These are phyloP conservation scores for Bombus confusus DNA, from an alignment of 1,140 invertebrate species.

Conservation along the genomic window DNA sequence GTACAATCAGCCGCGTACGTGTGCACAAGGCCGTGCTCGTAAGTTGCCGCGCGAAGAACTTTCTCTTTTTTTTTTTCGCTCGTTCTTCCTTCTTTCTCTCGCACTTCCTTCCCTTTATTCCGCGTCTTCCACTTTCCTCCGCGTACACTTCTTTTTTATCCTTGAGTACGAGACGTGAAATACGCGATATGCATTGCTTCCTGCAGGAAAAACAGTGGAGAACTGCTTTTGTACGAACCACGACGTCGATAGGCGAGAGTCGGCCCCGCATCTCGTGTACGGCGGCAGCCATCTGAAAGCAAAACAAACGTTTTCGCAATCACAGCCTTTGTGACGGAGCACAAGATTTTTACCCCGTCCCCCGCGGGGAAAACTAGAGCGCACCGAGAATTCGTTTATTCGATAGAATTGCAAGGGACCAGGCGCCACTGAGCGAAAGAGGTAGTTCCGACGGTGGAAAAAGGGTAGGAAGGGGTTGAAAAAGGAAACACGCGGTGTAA, in stretches of 20 bases:
- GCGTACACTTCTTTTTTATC: neutral
- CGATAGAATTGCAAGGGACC: slow-evolving; percentile 48
- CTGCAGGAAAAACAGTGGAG: slow-evolving; percentile 22
- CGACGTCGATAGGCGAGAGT: slow-evolving; percentile 17
- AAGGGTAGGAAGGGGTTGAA: neutral
- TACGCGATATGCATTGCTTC: slow-evolving; percentile 35
- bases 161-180: slow-evolving; percentile 30
- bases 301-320: slow-evolving; percentile 72
- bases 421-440: too few species aligned
- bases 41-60: slow-evolving; percentile 5
- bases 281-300: slow-evolving; percentile 60
- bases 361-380: slow-evolving; percentile 29
- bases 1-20: slow-evolving; percentile 29
- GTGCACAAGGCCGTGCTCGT: slow-evolving; percentile 1
- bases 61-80: slow-evolving; percentile 25
- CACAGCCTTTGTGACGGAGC: slow-evolving; percentile 65
- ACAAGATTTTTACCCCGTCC: neutral
- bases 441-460: too few species aligned
- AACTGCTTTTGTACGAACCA: slow-evolving; percentile 46
- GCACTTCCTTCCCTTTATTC: slow-evolving; percentile 19
- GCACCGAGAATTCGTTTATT: slow-evolving; percentile 51
- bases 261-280: slow-evolving; percentile 28
- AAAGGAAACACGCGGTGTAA: neutral
- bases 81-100: slow-evolving; percentile 30
- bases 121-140: slow-evolving; percentile 17